Evolutionary conservation across 2,113 vertebrate genomes (phyloP), one percentile per base, ranked within the genome.

Genomic region (Telmatochromis sp.): DNA sequence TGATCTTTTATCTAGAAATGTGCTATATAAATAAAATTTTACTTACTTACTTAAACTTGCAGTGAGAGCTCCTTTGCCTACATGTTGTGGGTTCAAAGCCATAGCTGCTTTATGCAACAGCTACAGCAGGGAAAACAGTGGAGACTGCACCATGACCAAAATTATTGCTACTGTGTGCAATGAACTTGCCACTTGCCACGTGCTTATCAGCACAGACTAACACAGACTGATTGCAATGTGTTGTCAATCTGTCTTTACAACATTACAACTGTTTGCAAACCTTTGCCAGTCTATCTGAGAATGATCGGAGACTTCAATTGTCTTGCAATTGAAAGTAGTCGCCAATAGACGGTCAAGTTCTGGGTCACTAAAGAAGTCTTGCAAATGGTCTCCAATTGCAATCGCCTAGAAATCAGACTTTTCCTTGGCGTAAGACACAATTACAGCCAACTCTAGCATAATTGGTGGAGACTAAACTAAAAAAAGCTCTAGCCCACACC

Each of bases 191-290:
- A 19, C 58, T 33, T 63, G 1, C 54, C 54, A 15, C 23, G 5
- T 10, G 40, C 0, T 17, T 0, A 11, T 45, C 0, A 10, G 13
- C 68, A 45, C 37, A 45, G 21, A 26, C 21, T 26, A 45, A 1
- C 9, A 0, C 21, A 4, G 21, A 26, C 13, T 26, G 68, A 45
- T 21, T 14, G 12, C n/a, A 6, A 6, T 23, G 5, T 15, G 7
- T 15, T 70, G 33, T 23, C 65, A 70, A 6, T 70, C 13, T 70
- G 13, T 23, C 11, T 70, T 70, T 70, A 42, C 13, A 26, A 5
- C 6, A 35, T 19, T 19, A 35, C 58, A 35, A 35, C 58, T 35
- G 58, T 19, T 63, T 63, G 31, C 31, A 63, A 19, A 63, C 9
- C 58, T 0, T 63, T 63, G 15, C 28, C 58, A 35, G 5, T 6